Evolutionary conservation across 2,113 vertebrate species (phyloP), one percentile per base, ranked within the genome.

Genomic region (Narcine bancroftii): DNA sequence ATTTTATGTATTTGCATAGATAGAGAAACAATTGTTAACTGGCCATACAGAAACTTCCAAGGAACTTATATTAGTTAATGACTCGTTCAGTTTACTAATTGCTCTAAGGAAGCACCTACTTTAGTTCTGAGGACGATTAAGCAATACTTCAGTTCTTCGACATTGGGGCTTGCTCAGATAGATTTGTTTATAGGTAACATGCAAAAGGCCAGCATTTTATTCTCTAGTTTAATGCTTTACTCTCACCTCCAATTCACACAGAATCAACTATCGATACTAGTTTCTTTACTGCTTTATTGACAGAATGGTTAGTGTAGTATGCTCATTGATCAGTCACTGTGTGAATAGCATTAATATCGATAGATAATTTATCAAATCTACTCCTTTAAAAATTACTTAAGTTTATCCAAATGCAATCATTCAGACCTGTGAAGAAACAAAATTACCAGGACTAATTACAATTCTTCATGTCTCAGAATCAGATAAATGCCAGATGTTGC

Each of bases 41-140:
- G 53, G 33, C 81, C 53, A n/a, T 47, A 69, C 65, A 69, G 36
- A 91, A 91, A 91, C 89, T 91, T 91, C 29, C 63, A 91, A 91
- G 63, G 63, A 91, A 91, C 87, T 91, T 91, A 69, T 69, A 71
- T 91, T 91, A 29, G 1, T 91, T 91, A 69, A 69, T 91, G 63
- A 91, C 89, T 71, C 85, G 21, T 65, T 89, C 89, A 91, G 39
- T 66, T 4, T 33, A 91, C 63, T 91, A 69, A 91, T 69, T 91
- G 89, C 89, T 69, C 89, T 69, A 65, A 39, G 89, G 63, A 91
- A 91, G 71, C 71, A 47, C 3, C 89, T 66, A 29, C 63, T 69
- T 69, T 69, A 91, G 26, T 65, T 42, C 26, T 19, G 89, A 69
- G 21, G 47, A 91, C 71, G 63, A 69, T 71, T 71, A 91, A 69